These are phyloP conservation scores for Ibidorhyncha struthersii DNA, from an alignment of 2,113 vertebrate species.

Conservation along the genomic window DNA sequence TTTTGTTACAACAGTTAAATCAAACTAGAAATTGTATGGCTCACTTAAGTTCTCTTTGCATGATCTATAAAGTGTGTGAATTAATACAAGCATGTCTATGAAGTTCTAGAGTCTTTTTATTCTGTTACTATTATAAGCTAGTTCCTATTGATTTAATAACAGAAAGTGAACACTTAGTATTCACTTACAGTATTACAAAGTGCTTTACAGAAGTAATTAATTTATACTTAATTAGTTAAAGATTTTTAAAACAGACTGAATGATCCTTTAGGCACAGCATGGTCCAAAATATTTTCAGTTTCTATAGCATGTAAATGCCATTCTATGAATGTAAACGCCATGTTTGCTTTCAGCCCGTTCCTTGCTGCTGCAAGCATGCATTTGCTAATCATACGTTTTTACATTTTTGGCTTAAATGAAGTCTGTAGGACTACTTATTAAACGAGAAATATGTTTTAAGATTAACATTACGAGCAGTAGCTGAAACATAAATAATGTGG, in stretches of 20 bases:
- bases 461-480: not conserved
- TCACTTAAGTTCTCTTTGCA: not conserved
- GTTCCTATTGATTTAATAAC: not conserved
- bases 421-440: not conserved
- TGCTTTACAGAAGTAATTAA: not conserved
- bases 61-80: not conserved
- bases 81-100: not conserved
- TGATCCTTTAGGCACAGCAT: not conserved
- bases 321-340: not conserved
- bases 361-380: not conserved
- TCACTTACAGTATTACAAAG: not conserved
- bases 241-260: not conserved
- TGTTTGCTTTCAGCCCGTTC: not conserved
- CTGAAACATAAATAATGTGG: not conserved
- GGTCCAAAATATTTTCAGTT: not conserved
- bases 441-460: not conserved
- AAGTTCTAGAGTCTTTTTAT: not conserved
- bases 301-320: not conserved
- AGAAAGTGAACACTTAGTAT: not conserved
- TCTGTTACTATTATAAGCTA: not conserved
- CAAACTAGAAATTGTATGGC: not conserved
- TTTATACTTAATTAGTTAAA: not conserved
- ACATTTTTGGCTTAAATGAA: not conserved
- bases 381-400: not conserved
- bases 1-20: not conserved